Evolutionary conservation across 2,888 invertebrate genomes (phyloP), one percentile per base, ranked within the genome.

Genomic region (Phragmatobia fuliginosa): DNA sequence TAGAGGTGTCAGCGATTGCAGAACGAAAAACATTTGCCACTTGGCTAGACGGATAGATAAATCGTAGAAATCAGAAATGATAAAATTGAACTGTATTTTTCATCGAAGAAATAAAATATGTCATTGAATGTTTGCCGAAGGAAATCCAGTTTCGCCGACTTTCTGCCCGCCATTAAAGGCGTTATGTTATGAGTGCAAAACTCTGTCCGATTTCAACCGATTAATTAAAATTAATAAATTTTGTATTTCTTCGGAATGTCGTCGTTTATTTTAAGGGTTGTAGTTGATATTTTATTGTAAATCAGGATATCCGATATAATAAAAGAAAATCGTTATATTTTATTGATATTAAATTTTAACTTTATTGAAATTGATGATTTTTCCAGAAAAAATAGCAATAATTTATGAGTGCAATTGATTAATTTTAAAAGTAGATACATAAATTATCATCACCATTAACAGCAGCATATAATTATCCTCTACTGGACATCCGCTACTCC

Each of bases 161-260:
- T 74, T 78, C 75, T 64, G 64, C 59, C 14, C 82, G 21, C 81
- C 76, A 67, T 83, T 76, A 82, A 83, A 70, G 75, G 77, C 68
- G 62, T 74, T 76, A 77, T 77, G 77, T 72, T 78, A 75, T 78
- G 76, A 77, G 79, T 80, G 73, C 77, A 68, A 78, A 79, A 68
- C 70, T 72, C 61, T 75, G 70, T 70, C 73, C 79, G 80, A 78
- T 85, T 85, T 85, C 85, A 75, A 83, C 71, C 38, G 59, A 80
- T 28, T 85, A 82, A 85, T 88, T 87, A 85, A 85, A 87, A 87
- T 87, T 85, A 83, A 86, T 87, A 87, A 84, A 72, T 65, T 66
- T 70, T 77, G 83, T 77, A 81, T 85, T 83, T 85, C 77, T 77
- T 70, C 69, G 63, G 72, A 45, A 65, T 75, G 73, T 71, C 73